Percentiles rank a stretch among this genome's conserved stretches.
These are phyloP conservation scores for Lycopodina hypogea DNA, from an alignment of 37 sponge, comb jelly and placozoan species.

Conservation along the genomic window DNA sequence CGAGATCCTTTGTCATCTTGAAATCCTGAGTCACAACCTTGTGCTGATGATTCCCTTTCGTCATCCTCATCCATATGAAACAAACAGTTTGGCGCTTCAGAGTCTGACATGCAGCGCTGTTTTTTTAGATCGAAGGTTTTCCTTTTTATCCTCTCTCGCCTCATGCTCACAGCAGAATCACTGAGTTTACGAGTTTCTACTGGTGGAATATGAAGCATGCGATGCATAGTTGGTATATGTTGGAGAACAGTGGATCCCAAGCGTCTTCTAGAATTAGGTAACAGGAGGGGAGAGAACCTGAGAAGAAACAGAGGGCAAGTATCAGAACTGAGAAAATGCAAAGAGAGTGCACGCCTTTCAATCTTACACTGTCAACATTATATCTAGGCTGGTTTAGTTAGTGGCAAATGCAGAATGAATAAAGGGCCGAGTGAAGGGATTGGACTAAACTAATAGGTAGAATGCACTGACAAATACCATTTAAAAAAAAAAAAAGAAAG, in stretches of 20 bases:
- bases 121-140: background rate
- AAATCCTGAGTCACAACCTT: slow-evolving; percentile 41
- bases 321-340: too few relatives aligned
- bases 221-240: background rate
- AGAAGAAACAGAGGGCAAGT: background rate
- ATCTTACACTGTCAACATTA: too few relatives aligned
- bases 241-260: background rate
- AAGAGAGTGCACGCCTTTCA: too few relatives aligned
- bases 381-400: too few relatives aligned
- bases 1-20: slow-evolving; percentile 24
- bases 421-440: too few relatives aligned
- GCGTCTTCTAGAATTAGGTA: background rate
- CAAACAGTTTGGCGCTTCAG: slow-evolving; percentile 2
- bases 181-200: slow-evolving; percentile 31
- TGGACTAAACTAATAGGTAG: too few relatives aligned
- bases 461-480: too few relatives aligned
- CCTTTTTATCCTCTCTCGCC: slow-evolving; percentile 2
- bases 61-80: slow-evolving; percentile 20
- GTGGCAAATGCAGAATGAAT: too few relatives aligned
- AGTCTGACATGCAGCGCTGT: slow-evolving; percentile 45
- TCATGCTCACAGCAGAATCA: slow-evolving; percentile 19
- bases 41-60: slow-evolving; percentile 26
- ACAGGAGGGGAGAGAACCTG: background rate
- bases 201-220: slow-evolving; percentile 2
- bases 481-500: too few relatives aligned